Evolutionary conservation across 2,113 vertebrate species (phyloP).

Genomic region (Chamaetylas fuelleborni): DNA sequence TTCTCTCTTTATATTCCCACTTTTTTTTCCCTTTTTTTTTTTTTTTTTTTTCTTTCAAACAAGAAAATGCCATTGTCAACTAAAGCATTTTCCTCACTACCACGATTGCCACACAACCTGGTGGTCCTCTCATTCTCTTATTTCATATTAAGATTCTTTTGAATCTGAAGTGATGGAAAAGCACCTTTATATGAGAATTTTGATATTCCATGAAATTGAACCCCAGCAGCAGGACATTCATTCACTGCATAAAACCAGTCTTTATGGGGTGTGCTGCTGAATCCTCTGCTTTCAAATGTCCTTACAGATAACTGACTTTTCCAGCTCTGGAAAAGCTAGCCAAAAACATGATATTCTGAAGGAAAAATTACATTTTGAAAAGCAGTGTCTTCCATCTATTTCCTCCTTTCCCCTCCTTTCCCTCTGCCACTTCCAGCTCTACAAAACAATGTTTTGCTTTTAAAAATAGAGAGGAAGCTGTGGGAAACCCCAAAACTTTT

Average conservation of each 20-base stretch:
- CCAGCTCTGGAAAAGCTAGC: not conserved
- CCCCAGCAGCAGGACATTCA: not conserved
- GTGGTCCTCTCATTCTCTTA: slow-evolving; percentile 29
- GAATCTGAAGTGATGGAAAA: slow-evolving; percentile 57
- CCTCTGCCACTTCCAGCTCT: not conserved
- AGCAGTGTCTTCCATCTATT: not conserved
- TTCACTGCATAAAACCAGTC: not conserved
- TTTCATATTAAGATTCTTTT: slow-evolving; percentile 57
- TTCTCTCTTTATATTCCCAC: not conserved
- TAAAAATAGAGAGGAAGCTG: slow-evolving; percentile 18
- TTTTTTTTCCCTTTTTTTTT: not conserved
- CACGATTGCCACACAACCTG: slow-evolving; percentile 45
- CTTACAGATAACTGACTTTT: slow-evolving; percentile 10
- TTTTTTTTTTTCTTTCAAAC: not conserved
- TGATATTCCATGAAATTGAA: slow-evolving; percentile 38
- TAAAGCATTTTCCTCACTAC: slow-evolving; percentile 49
- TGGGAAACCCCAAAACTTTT: not conserved
- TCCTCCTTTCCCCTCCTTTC: not conserved
- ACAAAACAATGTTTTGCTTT: not conserved
- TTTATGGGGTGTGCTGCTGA: slow-evolving; percentile 9
- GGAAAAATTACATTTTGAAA: slow-evolving; percentile 13
- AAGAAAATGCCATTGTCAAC: slow-evolving; percentile 21
- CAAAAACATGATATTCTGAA: not conserved
- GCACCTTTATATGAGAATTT: slow-evolving; percentile 9
- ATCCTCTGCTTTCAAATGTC: slow-evolving; percentile 19